phyloP scores from a whole-genome alignment of 2,113 vertebrate genomes.

The Salvelinus namaycush region DNA sequence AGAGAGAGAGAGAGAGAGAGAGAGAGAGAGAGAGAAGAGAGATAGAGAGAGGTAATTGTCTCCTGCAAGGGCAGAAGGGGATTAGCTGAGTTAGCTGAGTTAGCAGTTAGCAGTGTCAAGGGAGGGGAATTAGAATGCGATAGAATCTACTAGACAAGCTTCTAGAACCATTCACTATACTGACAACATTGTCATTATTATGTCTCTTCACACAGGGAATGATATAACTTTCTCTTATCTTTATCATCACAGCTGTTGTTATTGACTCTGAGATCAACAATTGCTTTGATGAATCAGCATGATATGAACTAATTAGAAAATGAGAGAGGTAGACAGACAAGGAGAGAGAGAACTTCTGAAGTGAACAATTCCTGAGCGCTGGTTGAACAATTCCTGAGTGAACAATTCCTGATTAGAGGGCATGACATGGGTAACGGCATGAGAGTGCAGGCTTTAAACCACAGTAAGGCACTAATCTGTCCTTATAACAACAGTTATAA shows the following conservation, averaged over 20 bases:
- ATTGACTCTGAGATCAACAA: too few species aligned
- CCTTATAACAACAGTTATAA: too few species aligned
- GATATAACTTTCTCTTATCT: background rate
- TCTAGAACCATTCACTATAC: too few species aligned
- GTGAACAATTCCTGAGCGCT: background rate
- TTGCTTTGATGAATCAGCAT: background rate
- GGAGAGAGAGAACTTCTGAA: background rate
- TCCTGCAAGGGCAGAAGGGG: conserved; percentile 43
- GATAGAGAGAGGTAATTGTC: conserved; percentile 21
- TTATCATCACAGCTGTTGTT: background rate
- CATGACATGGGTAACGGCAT: background rate
- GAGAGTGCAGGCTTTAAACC: too few species aligned
- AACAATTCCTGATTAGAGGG: background rate
- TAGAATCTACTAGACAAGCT: background rate
- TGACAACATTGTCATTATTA: too few species aligned
- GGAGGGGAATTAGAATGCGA: conserved; percentile 37
- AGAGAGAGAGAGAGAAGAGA: conserved; percentile 6
- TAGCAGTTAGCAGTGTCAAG: conserved; percentile 39
- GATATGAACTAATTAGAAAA: background rate
- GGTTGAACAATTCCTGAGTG: background rate
- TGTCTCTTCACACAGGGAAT: background rate
- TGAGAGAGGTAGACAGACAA: background rate
- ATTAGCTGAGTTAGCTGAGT: conserved; percentile 63
- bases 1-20: background rate
- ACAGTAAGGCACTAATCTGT: too few species aligned